Percentiles rank a stretch among this genome's conserved stretches.
phyloP scores from a whole-genome alignment of 1,140 invertebrate species.

The Ruditapes philippinarum region DNA sequence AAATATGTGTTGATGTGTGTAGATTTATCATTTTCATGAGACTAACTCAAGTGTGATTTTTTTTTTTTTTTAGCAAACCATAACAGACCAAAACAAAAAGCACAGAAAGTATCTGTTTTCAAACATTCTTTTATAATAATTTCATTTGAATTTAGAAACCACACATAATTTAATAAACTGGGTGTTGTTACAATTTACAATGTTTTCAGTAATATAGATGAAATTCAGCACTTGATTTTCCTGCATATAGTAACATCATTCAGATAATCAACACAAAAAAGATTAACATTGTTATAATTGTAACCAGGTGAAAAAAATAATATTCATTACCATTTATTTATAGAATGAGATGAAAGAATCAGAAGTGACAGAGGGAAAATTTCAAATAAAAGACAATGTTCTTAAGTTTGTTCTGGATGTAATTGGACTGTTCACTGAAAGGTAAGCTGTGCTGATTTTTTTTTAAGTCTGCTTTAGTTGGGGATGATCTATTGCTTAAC shows the following conservation, averaged over 20 bases:
- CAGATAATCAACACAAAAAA: not conserved
- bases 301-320: not conserved
- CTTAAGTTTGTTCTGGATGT: not conserved
- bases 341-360: slow-evolving; percentile 25
- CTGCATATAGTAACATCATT: not conserved
- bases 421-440: not conserved
- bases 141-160: no score
- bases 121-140: not conserved
- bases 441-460: not conserved
- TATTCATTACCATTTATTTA: not conserved
- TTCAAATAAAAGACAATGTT: slow-evolving; percentile 1
- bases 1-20: not conserved
- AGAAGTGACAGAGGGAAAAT: not conserved
- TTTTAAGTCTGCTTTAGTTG: no score
- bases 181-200: no score
- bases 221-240: not conserved
- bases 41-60: not conserved
- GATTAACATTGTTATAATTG: not conserved
- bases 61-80: no score
- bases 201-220: no score
- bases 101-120: not conserved
- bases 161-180: no score
- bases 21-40: not conserved
- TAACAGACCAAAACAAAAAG: no score
- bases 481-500: no score